phyloP scores from a whole-genome alignment of 1,140 invertebrate genomes.

The Meloidogyne chitwoodi region DNA sequence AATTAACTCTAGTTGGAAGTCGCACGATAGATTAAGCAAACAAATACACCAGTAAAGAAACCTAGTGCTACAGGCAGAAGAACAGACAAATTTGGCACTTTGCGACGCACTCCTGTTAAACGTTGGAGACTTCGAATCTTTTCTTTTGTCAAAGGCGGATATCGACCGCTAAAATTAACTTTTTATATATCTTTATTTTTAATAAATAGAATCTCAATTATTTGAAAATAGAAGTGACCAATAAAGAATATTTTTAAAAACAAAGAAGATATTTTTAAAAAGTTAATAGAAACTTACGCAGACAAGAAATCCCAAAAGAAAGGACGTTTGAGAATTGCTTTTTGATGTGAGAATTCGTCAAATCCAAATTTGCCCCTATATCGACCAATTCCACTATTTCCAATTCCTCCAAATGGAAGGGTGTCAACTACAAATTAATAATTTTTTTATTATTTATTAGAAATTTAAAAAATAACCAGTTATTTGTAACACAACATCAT shows the following conservation, averaged over 20 bases:
- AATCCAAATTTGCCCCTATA: conserved; percentile 88
- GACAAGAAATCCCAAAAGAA: conserved; percentile 43
- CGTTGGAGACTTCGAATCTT: conserved; percentile 32
- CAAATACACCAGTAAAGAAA: conserved; percentile 18
- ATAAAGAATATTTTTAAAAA: no score
- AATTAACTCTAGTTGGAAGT: background rate
- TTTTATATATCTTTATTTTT: background rate
- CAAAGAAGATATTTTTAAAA: background rate
- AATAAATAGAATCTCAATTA: no score
- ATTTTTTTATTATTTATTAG: no score
- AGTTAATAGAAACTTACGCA: conserved; percentile 25
- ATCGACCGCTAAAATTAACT: conserved; percentile 31
- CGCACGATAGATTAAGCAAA: conserved; percentile 12
- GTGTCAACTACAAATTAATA: conserved; percentile 57
- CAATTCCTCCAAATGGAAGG: conserved; percentile 70
- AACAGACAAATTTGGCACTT: conserved; percentile 13
- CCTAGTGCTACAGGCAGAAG: conserved; percentile 13
- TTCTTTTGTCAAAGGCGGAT: conserved; percentile 33
- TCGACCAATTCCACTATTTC: conserved; percentile 80
- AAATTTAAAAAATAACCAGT: conserved; percentile 21
- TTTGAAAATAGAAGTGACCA: no score
- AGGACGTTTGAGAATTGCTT: conserved; percentile 69
- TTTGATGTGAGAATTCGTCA: conserved; percentile 86
- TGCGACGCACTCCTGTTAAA: conserved; percentile 23
- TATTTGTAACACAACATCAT: conserved; percentile 34